A percentile compares a stretch with the other conserved stretches of the same genome.
Conservation (phyloP, 2,113 vertebrate species). For the Takifugu bimaculatus region DNA sequence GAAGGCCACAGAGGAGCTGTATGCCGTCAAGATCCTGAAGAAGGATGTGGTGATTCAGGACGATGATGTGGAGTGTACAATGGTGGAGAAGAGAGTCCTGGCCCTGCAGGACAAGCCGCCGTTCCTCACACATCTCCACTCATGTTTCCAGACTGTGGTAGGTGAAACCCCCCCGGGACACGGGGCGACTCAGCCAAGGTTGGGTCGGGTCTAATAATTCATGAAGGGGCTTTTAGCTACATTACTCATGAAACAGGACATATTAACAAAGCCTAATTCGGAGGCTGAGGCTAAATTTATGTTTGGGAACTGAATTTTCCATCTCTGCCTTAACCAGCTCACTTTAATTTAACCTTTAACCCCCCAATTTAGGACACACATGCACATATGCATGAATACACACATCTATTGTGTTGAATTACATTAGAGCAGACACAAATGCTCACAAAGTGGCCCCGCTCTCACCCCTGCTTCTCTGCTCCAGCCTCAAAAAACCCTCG, state of each 20-base stretch:
- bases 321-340: too few species aligned
- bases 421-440: too few species aligned
- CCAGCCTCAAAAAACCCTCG: too few species aligned
- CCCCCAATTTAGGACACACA: too few species aligned
- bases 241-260: conserved; percentile 75
- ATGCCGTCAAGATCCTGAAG: conserved; percentile 92
- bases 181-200: conserved; percentile 10
- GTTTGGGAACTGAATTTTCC: too few species aligned
- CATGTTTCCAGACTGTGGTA: conserved; percentile 96
- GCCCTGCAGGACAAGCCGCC: conserved; percentile 87
- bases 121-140: conserved; percentile 91
- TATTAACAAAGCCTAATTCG: conserved; percentile 16
- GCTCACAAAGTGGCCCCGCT: too few species aligned
- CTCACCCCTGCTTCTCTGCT: too few species aligned
- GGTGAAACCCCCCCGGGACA: conserved; percentile 43
- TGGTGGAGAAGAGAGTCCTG: conserved; percentile 94
- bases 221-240: conserved; percentile 48
- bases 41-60: conserved; percentile 98
- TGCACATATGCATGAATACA: too few species aligned
- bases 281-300: not conserved
- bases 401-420: too few species aligned
- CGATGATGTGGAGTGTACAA: conserved; percentile 94
- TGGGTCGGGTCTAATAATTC: conserved; percentile 38
- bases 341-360: too few species aligned
- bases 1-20: conserved; percentile 84